phyloP scores from a whole-genome alignment of 2,888 invertebrate genomes.

The Cerastis rubricosa region DNA sequence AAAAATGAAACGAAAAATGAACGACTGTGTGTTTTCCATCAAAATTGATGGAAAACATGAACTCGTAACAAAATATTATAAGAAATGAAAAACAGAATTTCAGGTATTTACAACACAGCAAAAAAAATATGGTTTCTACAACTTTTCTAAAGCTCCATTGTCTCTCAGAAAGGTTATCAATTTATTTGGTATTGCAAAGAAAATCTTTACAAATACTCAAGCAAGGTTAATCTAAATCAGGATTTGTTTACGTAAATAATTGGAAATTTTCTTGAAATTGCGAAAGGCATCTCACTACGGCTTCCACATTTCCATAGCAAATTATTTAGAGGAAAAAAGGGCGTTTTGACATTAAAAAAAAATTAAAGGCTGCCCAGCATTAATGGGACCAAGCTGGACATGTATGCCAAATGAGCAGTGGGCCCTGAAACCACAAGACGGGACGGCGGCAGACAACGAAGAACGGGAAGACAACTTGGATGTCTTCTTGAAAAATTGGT shows the following conservation, averaged over 20 bases:
- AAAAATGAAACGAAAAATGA: too few relatives aligned
- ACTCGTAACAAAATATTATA: neutral
- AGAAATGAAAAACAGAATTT: neutral
- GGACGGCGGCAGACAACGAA: neutral
- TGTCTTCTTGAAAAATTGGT: neutral
- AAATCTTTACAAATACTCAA: slow-evolving; percentile 5
- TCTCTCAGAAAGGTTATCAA: neutral
- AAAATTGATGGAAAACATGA: neutral
- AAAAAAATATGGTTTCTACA: slow-evolving; percentile 30
- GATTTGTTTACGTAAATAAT: slow-evolving; percentile 15
- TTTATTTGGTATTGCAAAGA: slow-evolving; percentile 15
- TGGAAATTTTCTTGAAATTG: neutral
- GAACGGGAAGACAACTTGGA: neutral
- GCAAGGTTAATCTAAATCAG: slow-evolving; percentile 6
- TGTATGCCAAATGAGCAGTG: neutral
- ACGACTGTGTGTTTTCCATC: neutral
- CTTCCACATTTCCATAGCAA: neutral
- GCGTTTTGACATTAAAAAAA: neutral
- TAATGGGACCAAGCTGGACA: neutral
- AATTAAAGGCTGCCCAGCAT: neutral
- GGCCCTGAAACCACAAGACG: neutral
- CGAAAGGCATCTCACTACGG: neutral
- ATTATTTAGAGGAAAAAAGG: neutral
- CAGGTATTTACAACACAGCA: neutral
- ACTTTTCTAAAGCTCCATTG: slow-evolving; percentile 16